phyloP scores from a whole-genome alignment of 2,113 vertebrate species.

The Ammodytes dubius region DNA sequence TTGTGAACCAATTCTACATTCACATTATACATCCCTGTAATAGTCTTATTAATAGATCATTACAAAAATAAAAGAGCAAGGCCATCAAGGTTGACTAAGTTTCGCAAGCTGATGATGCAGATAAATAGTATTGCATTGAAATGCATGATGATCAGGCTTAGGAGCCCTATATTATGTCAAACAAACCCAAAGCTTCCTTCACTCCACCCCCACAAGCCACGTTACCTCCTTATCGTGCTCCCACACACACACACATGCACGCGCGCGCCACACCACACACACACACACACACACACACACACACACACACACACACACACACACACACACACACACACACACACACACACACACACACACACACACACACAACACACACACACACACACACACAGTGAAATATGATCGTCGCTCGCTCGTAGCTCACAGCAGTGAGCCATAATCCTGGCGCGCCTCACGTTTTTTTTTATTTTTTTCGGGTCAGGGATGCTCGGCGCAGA shows the following conservation, averaged over 20 bases:
- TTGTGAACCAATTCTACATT: background rate
- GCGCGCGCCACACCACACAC: constrained; percentile 10
- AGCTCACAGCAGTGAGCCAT: constrained; percentile 11
- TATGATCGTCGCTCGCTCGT: constrained; percentile 52
- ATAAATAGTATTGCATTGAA: background rate
- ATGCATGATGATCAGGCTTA: background rate
- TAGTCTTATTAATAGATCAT: background rate
- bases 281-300: background rate
- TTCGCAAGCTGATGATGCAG: background rate
- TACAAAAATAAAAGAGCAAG: background rate
- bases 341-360: constrained; percentile 38
- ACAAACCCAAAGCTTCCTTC: constrained; percentile 27
- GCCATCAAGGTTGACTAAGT: background rate
- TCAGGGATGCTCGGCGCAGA: constrained; percentile 74
- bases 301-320: constrained; percentile 30
- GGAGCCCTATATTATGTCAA: constrained; percentile 17
- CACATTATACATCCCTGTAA: background rate
- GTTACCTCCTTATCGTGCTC: constrained; percentile 28
- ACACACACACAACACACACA: background rate
- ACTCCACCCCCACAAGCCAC: constrained; percentile 54
- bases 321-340: constrained; percentile 4
- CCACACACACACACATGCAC: background rate
- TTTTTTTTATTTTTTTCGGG: constrained; percentile 5
- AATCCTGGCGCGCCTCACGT: constrained; percentile 1
- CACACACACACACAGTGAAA: constrained; percentile 61